Evolutionary conservation across 2,797 vertebrate genomes (phyloP).

Genomic region (Melanotaenia boesemani): DNA sequence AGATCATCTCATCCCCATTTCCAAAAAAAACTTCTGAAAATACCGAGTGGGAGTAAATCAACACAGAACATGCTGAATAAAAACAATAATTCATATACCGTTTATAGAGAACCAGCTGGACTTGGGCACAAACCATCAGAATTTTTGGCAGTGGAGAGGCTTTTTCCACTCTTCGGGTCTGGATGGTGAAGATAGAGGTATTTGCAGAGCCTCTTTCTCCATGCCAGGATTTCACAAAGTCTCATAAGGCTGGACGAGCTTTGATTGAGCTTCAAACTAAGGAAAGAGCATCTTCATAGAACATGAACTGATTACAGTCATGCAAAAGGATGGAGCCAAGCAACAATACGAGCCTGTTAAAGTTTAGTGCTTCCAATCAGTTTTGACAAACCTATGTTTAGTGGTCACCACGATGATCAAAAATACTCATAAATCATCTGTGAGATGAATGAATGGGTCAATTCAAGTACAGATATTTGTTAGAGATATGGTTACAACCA

Average conservation of each 20-base stretch:
- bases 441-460: no score
- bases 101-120: constrained; percentile 58
- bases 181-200: constrained; percentile 53
- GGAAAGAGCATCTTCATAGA: background rate
- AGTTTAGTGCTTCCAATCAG: background rate
- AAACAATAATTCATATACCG: constrained; percentile 35
- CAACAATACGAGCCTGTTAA: background rate
- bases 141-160: constrained; percentile 42
- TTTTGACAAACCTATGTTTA: background rate
- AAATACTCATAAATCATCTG: constrained; percentile 9
- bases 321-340: background rate
- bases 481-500: background rate
- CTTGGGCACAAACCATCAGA: constrained; percentile 23
- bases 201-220: constrained; percentile 44
- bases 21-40: constrained; percentile 21
- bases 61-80: constrained; percentile 15
- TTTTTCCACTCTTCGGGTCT: constrained; percentile 41
- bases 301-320: background rate
- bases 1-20: background rate
- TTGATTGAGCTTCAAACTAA: constrained; percentile 16
- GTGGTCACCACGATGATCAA: background rate
- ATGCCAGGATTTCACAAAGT: constrained; percentile 32
- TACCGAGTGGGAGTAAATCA: constrained; percentile 27
- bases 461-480: constrained; percentile 29
- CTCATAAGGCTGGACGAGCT: constrained; percentile 3